Evolutionary conservation across 2,113 vertebrate genomes (phyloP).

Genomic region (Morone saxatilis): DNA sequence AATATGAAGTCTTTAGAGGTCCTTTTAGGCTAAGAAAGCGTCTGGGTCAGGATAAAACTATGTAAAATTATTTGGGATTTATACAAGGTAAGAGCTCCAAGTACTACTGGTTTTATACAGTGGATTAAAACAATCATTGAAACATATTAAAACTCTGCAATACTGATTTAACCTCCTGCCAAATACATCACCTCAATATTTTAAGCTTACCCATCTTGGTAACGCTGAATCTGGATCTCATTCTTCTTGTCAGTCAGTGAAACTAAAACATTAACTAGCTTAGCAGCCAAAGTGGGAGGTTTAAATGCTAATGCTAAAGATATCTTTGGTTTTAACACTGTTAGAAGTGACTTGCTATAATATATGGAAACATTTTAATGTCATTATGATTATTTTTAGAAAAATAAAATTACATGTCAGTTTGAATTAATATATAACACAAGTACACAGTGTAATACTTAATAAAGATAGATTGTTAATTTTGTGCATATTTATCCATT

Average conservation of each 20-base stretch:
- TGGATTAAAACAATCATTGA: background rate
- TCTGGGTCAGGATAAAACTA: background rate
- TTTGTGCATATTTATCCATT: background rate
- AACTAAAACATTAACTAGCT: background rate
- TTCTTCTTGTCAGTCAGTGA: background rate
- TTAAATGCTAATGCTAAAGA: background rate
- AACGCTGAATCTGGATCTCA: background rate
- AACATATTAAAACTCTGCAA: background rate
- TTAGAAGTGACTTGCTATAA: background rate
- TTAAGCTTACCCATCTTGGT: background rate
- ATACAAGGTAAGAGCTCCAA: background rate
- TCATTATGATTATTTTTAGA: background rate
- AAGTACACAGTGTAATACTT: background rate
- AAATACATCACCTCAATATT: background rate
- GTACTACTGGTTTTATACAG: background rate
- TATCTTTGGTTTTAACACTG: background rate
- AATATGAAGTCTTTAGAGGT: slow-evolving; percentile 3
- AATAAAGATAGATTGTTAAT: background rate
- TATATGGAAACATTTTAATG: background rate
- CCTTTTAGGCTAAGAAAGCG: background rate
- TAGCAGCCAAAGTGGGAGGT: background rate
- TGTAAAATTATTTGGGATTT: background rate
- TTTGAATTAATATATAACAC: background rate
- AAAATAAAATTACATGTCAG: background rate
- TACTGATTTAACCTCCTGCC: background rate